These are phyloP conservation scores for Sesamia inferens DNA, from an alignment of 2,888 invertebrate genomes.

Conservation along the genomic window DNA sequence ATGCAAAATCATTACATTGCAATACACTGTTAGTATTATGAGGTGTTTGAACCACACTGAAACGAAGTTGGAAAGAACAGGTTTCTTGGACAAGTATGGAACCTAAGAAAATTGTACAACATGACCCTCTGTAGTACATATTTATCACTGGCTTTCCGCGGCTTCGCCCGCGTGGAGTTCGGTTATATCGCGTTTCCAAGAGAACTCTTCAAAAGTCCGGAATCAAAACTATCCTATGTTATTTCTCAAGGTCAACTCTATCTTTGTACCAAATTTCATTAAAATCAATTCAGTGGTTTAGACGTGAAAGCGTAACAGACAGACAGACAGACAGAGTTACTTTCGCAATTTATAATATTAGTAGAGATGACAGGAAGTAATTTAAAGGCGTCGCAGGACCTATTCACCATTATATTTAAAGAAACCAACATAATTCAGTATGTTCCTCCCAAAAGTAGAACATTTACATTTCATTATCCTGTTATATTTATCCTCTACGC, in stretches of 20 bases:
- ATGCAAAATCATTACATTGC: slow-evolving; percentile 52
- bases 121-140: not conserved
- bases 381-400: not conserved
- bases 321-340: no score
- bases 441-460: not conserved
- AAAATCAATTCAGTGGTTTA: no score
- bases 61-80: slow-evolving; percentile 17
- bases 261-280: no score
- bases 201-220: no score
- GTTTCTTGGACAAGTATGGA: not conserved
- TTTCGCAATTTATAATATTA: no score
- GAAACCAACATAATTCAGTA: not conserved
- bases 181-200: no score
- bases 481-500: slow-evolving; percentile 33
- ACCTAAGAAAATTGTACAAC: not conserved
- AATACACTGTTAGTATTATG: slow-evolving; percentile 42
- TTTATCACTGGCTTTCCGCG: no score
- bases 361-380: not conserved
- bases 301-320: no score
- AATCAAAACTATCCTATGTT: no score
- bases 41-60: slow-evolving; percentile 23
- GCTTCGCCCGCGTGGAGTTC: no score
- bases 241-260: no score
- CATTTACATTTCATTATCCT: slow-evolving; percentile 38
- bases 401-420: not conserved